Conservation (phyloP, 2,888 invertebrate species). For the Lucinisca nassula region DNA sequence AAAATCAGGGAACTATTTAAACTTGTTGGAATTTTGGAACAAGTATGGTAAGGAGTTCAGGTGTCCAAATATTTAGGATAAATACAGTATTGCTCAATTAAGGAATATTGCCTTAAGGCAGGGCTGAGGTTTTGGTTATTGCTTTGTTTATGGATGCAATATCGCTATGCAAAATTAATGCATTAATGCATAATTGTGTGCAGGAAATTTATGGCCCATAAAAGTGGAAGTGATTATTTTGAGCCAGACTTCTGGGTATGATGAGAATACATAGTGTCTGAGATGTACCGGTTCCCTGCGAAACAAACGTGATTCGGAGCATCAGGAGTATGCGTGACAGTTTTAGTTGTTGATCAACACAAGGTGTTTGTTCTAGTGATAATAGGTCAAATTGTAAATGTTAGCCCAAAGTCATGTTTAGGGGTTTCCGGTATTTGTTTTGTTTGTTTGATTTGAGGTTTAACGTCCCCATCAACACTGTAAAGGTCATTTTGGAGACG, state of each 20-base stretch:
- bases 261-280: not conserved
- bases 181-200: conserved; percentile 1
- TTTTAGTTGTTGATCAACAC: too few relatives aligned
- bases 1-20: too few relatives aligned
- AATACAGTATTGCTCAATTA: not conserved
- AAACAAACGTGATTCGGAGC: not conserved
- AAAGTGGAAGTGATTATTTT: not conserved
- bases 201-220: not conserved
- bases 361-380: too few relatives aligned
- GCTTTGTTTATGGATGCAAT: not conserved
- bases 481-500: too few relatives aligned
- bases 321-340: not conserved
- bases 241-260: not conserved
- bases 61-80: too few relatives aligned
- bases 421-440: too few relatives aligned
- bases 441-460: too few relatives aligned
- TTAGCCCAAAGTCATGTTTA: too few relatives aligned
- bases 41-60: too few relatives aligned
- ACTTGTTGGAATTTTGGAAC: too few relatives aligned
- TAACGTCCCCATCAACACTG: too few relatives aligned
- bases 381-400: too few relatives aligned
- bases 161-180: not conserved
- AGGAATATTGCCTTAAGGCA: not conserved
- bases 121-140: not conserved
- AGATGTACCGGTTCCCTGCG: not conserved